These are phyloP conservation scores for Sycophaga agraensis DNA, from an alignment of 1,140 invertebrate genomes.

Conservation along the genomic window DNA sequence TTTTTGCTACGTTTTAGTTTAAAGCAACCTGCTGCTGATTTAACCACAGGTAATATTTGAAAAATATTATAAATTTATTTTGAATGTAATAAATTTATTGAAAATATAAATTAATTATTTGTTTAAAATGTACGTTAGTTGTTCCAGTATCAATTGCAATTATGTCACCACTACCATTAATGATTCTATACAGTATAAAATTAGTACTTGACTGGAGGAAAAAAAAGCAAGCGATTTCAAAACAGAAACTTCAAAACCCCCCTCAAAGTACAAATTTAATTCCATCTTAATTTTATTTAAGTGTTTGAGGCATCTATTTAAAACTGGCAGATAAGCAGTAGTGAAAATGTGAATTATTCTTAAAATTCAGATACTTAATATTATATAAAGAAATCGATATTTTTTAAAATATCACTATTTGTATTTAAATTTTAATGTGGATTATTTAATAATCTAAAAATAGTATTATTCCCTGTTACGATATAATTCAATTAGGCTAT, in stretches of 20 bases:
- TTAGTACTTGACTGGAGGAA: slow-evolving; percentile 39
- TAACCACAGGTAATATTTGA: slow-evolving; percentile 71
- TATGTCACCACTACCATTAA: slow-evolving; percentile 89
- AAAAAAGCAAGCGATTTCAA: slow-evolving; percentile 33
- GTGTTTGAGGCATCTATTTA: too few species aligned
- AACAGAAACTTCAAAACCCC: slow-evolving; percentile 31
- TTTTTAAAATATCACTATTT: too few species aligned
- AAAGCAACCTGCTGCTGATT: slow-evolving; percentile 72
- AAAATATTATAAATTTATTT: slow-evolving; percentile 20
- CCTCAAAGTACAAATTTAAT: neutral
- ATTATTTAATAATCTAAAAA: too few species aligned
- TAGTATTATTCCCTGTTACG: too few species aligned
- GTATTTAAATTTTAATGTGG: too few species aligned
- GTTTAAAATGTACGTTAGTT: slow-evolving; percentile 58
- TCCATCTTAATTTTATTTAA: neutral
- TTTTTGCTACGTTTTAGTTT: slow-evolving; percentile 75
- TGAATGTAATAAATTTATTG: slow-evolving; percentile 2
- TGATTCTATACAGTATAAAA: slow-evolving; percentile 59
- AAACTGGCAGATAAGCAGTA: too few species aligned
- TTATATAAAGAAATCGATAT: too few species aligned
- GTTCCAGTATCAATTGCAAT: slow-evolving; percentile 86
- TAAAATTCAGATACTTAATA: too few species aligned
- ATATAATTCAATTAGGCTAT: too few species aligned
- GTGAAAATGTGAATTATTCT: too few species aligned
- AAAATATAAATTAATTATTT: neutral